Base-by-base conservation (phyloP, 2,888 invertebrate species). In the Netelia inedita region DNA sequence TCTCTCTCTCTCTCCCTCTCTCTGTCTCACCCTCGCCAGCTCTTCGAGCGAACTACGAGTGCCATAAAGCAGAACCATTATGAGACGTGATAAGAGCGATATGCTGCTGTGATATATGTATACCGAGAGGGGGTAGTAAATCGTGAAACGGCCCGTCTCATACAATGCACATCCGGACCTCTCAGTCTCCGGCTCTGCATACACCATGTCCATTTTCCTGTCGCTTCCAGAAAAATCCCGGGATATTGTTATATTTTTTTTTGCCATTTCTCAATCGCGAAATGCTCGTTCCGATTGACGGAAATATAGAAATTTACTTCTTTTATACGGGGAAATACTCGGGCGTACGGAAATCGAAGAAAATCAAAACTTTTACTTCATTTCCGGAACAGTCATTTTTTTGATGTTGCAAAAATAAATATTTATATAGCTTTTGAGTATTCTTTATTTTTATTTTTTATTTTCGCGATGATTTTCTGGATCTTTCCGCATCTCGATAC, bases 21-120 rank as follows among this genome's bases (percentile, higher is more conserved):
- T 23, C 9, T 2, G 14, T 21, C 14, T 6, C 16, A 23, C 5
- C 21, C 11, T 72, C 21, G 23, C 65, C 28, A 72, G 55, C 28
- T 28, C 28, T 28, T 28, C 5, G 28, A 28, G 5, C 28, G 28
- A 28, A 28, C 28, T 28, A 43, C 69, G 46, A 73, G 50, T 16
- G 3, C 55, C 73, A 80, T 73, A 65, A 84, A 78, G 61, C 57
- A 43, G 1, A 69, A 46, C 53, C 28, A 55, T 80, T 78, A 76
- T 68, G 80, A 69, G 61, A 61, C 57, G 23, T 65, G 66, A 80
- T 76, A 76, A 83, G 74, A 79, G 74, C 28, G 74, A 79, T 55
- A 74, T 50, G 83, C 74, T 71, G 68, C 68, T 74, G 63, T 53
- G 69, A 65, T 71, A 71, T 63, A 65, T 71, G 63, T 63, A 69